phyloP scores from a whole-genome alignment of 1,140 invertebrate genomes.

The Drosophila quadrilineata region DNA sequence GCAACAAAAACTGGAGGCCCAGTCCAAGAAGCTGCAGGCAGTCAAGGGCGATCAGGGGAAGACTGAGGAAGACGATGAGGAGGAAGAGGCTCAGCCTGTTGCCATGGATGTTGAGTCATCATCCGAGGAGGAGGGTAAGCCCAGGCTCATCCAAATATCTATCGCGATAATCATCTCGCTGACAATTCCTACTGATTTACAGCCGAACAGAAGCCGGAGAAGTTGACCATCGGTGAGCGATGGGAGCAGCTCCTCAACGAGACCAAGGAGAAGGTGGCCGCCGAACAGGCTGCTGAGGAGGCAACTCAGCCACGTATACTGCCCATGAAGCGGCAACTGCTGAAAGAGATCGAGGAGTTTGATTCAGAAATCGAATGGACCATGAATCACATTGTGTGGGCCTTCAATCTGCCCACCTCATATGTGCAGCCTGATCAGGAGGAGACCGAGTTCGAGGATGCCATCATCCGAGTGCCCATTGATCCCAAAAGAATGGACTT shows the following conservation, averaged over 20 bases:
- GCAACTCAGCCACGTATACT: conserved; percentile 48
- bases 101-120: conserved; percentile 46
- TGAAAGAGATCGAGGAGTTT: conserved; percentile 69
- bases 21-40: conserved; percentile 5
- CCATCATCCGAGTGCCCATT: conserved; percentile 82
- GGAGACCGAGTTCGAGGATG: conserved; percentile 82
- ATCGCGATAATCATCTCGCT: background rate
- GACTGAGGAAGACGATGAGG: conserved; percentile 29
- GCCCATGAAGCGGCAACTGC: conserved; percentile 58
- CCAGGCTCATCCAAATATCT: background rate
- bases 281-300: conserved; percentile 55
- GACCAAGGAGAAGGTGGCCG: conserved; percentile 69
- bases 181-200: conserved; percentile 2
- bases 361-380: conserved; percentile 81
- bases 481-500: conserved; percentile 81
- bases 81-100: conserved; percentile 19
- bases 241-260: conserved; percentile 72
- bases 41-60: too few relatives aligned
- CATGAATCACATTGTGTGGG: conserved; percentile 86
- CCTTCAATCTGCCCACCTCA: conserved; percentile 85
- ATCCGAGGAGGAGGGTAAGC: conserved; percentile 66
- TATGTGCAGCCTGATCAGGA: conserved; percentile 81
- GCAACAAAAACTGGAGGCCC: conserved; percentile 47
- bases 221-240: conserved; percentile 65
- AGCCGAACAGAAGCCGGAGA: conserved; percentile 52